A percentile compares a stretch with the other conserved stretches of the same genome.
Evolutionary conservation across 2,888 invertebrate genomes (phyloP).

Genomic region (Melinaea marsaeus): DNA sequence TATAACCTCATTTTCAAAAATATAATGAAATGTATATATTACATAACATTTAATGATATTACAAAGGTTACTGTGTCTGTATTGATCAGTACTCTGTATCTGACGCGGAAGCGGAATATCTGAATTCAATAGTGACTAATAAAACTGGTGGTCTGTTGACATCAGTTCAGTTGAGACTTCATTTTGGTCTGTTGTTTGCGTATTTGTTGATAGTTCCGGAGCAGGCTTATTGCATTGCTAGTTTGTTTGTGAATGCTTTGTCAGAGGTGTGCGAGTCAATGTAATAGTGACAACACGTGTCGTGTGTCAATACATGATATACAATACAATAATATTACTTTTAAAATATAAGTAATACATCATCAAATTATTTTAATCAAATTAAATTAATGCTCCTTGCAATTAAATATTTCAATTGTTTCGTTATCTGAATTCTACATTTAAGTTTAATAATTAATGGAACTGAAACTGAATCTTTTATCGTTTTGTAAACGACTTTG

Average conservation of each 20-base stretch:
- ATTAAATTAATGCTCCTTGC: too few relatives aligned
- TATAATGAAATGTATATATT: too few relatives aligned
- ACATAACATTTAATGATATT: too few relatives aligned
- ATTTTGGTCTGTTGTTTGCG: conserved; percentile 72
- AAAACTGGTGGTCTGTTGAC: conserved; percentile 68
- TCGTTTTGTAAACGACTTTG: too few relatives aligned
- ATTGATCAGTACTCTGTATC: conserved; percentile 27
- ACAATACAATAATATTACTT: too few relatives aligned
- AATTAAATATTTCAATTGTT: too few relatives aligned
- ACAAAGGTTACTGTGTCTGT: conserved; percentile 5
- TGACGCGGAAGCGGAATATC: conserved; percentile 51
- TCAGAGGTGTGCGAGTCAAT: conserved; percentile 52
- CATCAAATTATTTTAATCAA: too few relatives aligned
- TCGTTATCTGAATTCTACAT: too few relatives aligned
- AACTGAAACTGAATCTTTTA: too few relatives aligned
- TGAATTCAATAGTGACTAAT: conserved; percentile 67
- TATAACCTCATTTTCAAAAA: too few relatives aligned
- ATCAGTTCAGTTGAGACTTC: conserved; percentile 64
- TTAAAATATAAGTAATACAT: too few relatives aligned
- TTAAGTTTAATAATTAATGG: too few relatives aligned
- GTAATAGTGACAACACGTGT: conserved; percentile 52
- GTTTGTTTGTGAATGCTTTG: conserved; percentile 72
- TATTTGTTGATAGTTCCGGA: conserved; percentile 69
- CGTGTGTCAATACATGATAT: conserved; percentile 13
- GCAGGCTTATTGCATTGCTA: conserved; percentile 70